Evolutionary conservation across 2,113 vertebrate genomes (phyloP).

Genomic region (Sterna hirundo): DNA sequence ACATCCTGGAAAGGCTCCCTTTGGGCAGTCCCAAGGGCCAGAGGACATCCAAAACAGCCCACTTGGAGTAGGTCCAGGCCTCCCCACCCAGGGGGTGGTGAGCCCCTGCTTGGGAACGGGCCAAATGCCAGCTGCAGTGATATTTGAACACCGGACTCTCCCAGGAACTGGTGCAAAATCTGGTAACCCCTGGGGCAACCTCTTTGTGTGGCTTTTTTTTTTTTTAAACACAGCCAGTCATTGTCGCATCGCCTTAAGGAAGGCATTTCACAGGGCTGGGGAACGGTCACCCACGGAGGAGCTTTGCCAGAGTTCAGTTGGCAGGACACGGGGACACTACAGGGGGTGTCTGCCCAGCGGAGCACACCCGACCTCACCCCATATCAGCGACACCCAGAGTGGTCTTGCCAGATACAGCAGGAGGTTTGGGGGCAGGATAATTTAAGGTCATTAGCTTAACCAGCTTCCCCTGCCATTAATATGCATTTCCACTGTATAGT

Average conservation of each 20-base stretch:
- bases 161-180: not conserved
- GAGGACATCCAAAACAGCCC: not conserved
- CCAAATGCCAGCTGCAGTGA: not conserved
- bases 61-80: not conserved
- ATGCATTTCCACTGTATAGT: not conserved
- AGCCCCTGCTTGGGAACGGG: not conserved
- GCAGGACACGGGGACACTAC: not conserved
- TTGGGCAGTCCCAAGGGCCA: not conserved
- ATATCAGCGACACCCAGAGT: fast-evolving
- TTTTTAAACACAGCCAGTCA: not conserved
- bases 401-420: not conserved
- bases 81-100: not conserved
- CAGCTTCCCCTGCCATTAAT: not conserved
- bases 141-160: not conserved
- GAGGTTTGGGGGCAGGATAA: not conserved
- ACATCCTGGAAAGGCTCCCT: not conserved
- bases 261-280: not conserved
- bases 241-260: not conserved
- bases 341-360: not conserved
- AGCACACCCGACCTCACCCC: not conserved
- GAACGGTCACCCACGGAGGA: not conserved
- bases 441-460: not conserved
- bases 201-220: not conserved
- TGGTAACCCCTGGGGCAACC: not conserved
- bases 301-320: not conserved